These are phyloP conservation scores for Troides aeacus DNA, from an alignment of 2,888 invertebrate genomes.

Conservation along the genomic window DNA sequence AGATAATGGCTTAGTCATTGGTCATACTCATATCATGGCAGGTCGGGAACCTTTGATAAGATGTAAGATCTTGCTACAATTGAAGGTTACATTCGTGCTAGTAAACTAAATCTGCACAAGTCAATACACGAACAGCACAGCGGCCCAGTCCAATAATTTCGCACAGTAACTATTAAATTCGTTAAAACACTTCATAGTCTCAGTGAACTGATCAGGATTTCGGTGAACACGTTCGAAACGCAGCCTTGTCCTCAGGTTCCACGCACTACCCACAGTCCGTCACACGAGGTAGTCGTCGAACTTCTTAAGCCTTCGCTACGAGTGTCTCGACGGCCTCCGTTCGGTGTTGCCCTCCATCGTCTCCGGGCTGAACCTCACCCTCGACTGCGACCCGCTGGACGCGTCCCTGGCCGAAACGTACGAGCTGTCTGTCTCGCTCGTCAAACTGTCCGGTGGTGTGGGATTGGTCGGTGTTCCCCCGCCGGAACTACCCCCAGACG, in stretches of 20 bases:
- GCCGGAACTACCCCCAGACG: slow-evolving; percentile 80
- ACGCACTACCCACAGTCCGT: slow-evolving; percentile 38
- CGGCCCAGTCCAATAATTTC: background rate
- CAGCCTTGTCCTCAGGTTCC: slow-evolving; percentile 10
- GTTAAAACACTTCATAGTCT: slow-evolving; percentile 5
- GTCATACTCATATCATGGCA: too few species aligned
- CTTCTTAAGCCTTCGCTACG: slow-evolving; percentile 76
- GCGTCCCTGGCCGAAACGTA: slow-evolving; percentile 92
- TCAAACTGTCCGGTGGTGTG: slow-evolving; percentile 91
- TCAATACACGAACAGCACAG: background rate
- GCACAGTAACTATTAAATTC: slow-evolving; percentile 3
- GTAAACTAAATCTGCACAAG: too few species aligned
- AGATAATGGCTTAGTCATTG: too few species aligned
- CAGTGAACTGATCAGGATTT: background rate
- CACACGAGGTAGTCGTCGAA: slow-evolving; percentile 76
- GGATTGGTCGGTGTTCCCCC: slow-evolving; percentile 89
- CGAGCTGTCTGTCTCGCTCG: slow-evolving; percentile 91
- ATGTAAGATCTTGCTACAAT: too few species aligned
- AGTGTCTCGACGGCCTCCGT: slow-evolving; percentile 55
- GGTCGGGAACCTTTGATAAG: too few species aligned
- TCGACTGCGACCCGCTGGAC: slow-evolving; percentile 83
- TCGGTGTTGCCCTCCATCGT: slow-evolving; percentile 76
- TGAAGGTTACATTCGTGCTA: too few species aligned
- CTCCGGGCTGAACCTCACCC: slow-evolving; percentile 89
- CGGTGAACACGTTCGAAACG: background rate